These are phyloP conservation scores for Acinonyx jubatus DNA, from an alignment of 2,113 vertebrate genomes.

Conservation along the genomic window DNA sequence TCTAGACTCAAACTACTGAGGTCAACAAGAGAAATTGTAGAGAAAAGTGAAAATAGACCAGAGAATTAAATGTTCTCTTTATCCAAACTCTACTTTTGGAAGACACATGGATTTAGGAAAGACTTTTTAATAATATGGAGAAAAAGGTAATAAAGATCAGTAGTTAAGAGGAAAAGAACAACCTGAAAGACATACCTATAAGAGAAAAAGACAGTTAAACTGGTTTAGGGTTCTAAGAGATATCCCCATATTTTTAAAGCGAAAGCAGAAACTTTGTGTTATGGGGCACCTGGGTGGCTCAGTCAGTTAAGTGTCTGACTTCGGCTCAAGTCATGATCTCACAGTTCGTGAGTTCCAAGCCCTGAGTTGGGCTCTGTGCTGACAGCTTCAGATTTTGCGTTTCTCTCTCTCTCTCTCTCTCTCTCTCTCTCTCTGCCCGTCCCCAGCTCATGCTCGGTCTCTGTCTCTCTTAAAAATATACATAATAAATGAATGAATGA, in stretches of 20 bases:
- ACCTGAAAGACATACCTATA: neutral
- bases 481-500: too few relatives aligned
- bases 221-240: neutral
- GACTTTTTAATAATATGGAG: neutral
- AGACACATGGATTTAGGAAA: neutral
- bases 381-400: too few relatives aligned
- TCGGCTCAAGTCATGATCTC: too few relatives aligned
- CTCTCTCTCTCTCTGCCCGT: too few relatives aligned
- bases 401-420: too few relatives aligned
- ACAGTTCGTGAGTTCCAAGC: too few relatives aligned
- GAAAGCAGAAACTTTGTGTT: neutral
- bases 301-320: too few relatives aligned
- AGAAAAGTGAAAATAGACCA: slow-evolving; percentile 17
- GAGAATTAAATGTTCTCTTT: neutral
- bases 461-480: too few relatives aligned
- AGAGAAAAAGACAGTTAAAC: neutral
- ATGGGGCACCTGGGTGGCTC: neutral
- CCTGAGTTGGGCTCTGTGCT: too few relatives aligned
- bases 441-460: too few relatives aligned
- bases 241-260: neutral
- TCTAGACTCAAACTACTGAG: slow-evolving; percentile 13
- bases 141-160: neutral
- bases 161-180: neutral
- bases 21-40: slow-evolving; percentile 25
- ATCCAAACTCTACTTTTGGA: slow-evolving; percentile 22